Evolutionary conservation across 2,797 vertebrate genomes (phyloP).

Genomic region (Oryzias dopingdopingensis): DNA sequence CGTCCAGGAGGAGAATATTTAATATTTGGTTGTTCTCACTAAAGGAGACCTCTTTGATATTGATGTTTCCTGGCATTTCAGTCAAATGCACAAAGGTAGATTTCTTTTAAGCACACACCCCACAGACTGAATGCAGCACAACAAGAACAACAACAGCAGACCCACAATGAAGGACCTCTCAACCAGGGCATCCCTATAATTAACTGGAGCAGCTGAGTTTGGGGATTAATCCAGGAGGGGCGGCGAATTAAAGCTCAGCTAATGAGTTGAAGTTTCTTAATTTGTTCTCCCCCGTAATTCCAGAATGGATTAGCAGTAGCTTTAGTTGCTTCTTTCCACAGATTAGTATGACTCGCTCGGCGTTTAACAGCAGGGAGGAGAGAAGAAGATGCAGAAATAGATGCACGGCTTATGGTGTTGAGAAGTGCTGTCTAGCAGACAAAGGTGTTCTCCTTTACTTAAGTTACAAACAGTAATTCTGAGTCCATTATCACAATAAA

Average conservation of each 20-base stretch:
- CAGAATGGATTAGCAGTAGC: slow-evolving; percentile 81
- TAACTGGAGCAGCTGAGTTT: slow-evolving; percentile 79
- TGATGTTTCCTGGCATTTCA: slow-evolving; percentile 36
- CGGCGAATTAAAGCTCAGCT: slow-evolving; percentile 79
- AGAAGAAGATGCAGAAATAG: slow-evolving; percentile 45
- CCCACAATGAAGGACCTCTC: slow-evolving; percentile 69
- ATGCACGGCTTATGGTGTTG: slow-evolving; percentile 55
- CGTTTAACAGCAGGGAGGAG: slow-evolving; percentile 47
- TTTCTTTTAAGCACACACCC: slow-evolving; percentile 2
- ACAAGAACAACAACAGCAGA: slow-evolving; percentile 38
- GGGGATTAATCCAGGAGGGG: slow-evolving; percentile 81
- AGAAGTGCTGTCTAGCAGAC: slow-evolving; percentile 52
- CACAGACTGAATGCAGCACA: slow-evolving; percentile 37
- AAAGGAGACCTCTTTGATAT: slow-evolving; percentile 33
- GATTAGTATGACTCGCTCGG: slow-evolving; percentile 71
- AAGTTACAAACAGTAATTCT: slow-evolving; percentile 19
- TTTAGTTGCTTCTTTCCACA: slow-evolving; percentile 77
- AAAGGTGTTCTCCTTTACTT: slow-evolving; percentile 48
- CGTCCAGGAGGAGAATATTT: slow-evolving; percentile 37
- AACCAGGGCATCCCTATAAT: slow-evolving; percentile 74
- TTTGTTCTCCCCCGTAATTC: slow-evolving; percentile 83
- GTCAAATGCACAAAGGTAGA: slow-evolving; percentile 25
- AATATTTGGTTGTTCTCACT: slow-evolving; percentile 37
- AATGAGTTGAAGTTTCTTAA: slow-evolving; percentile 86
- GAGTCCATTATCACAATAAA: not conserved